These are phyloP conservation scores for Danio jaintianensis DNA, from an alignment of 2,797 vertebrate species.

Conservation along the genomic window DNA sequence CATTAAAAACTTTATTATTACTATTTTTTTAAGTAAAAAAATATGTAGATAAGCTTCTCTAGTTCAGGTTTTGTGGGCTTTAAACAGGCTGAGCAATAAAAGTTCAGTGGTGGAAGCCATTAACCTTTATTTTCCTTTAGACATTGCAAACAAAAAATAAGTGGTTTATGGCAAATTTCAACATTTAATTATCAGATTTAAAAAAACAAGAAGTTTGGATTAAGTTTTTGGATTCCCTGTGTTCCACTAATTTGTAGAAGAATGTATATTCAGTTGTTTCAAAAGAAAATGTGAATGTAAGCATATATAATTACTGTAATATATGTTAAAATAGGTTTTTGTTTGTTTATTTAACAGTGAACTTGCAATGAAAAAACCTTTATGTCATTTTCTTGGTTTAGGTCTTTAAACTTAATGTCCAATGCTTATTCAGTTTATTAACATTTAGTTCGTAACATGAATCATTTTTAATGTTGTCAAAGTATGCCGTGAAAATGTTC, in stretches of 20 bases:
- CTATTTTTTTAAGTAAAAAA: neutral
- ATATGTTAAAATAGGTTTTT: no score
- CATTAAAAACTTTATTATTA: neutral
- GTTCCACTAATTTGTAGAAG: neutral
- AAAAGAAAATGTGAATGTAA: neutral
- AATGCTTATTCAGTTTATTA: no score
- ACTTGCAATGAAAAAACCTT: no score
- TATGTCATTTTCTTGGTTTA: no score
- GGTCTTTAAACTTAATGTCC: no score
- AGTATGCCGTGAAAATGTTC: no score
- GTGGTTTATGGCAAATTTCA: neutral
- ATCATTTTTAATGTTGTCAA: no score
- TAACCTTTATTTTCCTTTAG: neutral
- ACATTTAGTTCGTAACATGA: no score
- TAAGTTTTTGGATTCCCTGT: neutral
- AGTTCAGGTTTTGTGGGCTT: neutral
- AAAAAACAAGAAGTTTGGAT: no score
- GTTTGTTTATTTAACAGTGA: no score
- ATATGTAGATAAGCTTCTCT: slow-evolving; percentile 1
- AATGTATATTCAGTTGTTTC: neutral
- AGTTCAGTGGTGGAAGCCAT: neutral
- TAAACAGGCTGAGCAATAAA: neutral
- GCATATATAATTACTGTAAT: no score
- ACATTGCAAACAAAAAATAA: neutral
- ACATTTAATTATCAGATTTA: neutral